Evolutionary conservation across 2,797 vertebrate genomes (phyloP), one percentile per base, ranked within the genome.

Genomic region (Agapornis canus): DNA sequence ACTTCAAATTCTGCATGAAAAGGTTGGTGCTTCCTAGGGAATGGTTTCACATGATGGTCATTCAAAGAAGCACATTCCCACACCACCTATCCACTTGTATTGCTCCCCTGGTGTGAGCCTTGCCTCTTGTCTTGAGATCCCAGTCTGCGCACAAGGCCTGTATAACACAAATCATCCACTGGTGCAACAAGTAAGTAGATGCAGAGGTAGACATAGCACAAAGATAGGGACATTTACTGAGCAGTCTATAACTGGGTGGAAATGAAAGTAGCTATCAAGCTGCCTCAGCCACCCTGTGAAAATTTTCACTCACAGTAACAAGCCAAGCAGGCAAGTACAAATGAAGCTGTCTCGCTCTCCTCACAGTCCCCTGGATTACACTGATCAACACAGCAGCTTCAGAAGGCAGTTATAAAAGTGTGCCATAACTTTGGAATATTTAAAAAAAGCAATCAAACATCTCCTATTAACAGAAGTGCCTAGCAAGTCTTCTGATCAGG

Each of bases 61-160:
- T 1, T 2, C 14, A 77, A 92, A 22, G 6, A 76, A 13, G 17
- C 82, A 57, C 9, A 3, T 47, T 68, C 42, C 49, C 52, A 81
- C 26, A 47, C 26, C 23, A 81, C 13, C 1, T 2, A 61, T 43
- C 10, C 1, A 63, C 31, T 43, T 0, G 0, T 12, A 23, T 29
- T 45, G 31, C 29, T 78, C 71, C 37, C 19, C 37, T 47, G 1
- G 1, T 5, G 8, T 0, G 0, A 79, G 39, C 20, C 15, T 73
- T 3, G 2, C 35, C 52, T 89, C 66, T 43, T 2, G 12, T 32
- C 35, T 66, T 22, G 43, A 73, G 8, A 82, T 39, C 19, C 21
- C 17, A 25, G 27, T 40, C 42, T 27, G 27, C 17, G 68, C 79
- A 42, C 4, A 0, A 68, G 49, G 20, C 21, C 3, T 43, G 31